Base-by-base conservation (phyloP, 2,113 vertebrate genomes). In the Bufo gargarizans region DNA sequence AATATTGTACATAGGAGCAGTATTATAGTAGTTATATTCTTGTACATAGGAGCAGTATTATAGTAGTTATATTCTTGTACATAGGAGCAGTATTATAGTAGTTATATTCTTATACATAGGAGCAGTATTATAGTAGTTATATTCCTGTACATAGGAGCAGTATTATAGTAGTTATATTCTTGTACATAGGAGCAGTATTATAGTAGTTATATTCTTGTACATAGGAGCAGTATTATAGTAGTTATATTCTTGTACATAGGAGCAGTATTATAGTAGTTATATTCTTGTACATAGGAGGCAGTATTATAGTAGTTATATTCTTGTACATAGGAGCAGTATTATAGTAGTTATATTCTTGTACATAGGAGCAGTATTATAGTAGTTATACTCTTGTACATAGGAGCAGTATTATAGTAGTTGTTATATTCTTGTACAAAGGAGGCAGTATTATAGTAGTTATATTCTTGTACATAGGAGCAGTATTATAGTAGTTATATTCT, bases 391-490 rank as follows among this genome's bases (percentile, higher is more conserved):
- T 69, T 69, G 65, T 69, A 69, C 22, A 69, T 69, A 69, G 65
- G 65, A 6, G n/a, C 22, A 69, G 65, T 69, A 69, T 69, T 69
- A 69, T 69, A 69, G 65, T 69, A 69, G 65, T 69, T 69, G n/a
- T n/a, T n/a, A 69, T 69, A 33, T 69, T 61, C 59, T 61, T 61
- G 59, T 61, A 61, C 59, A 61, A 19, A 61, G 14, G 59, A 6
- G 71, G n/a, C 71, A 74, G 43, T 47, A 74, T 74, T 74, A 74
- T 74, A 74, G 71, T 74, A 74, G 71, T 74, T 74, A 74, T 74
- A 74, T 74, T 74, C 71, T 17, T 74, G 71, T 74, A 74, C 13
- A 74, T 74, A 74, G 71, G 71, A 3, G n/a, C n/a, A n/a, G n/a
- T n/a, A n/a, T n/a, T n/a, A n/a, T n/a, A n/a, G n/a, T n/a, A n/a